Evolutionary conservation across 2,797 vertebrate genomes (phyloP), one percentile per base, ranked within the genome.

Genomic region (Choloepus didactylus): DNA sequence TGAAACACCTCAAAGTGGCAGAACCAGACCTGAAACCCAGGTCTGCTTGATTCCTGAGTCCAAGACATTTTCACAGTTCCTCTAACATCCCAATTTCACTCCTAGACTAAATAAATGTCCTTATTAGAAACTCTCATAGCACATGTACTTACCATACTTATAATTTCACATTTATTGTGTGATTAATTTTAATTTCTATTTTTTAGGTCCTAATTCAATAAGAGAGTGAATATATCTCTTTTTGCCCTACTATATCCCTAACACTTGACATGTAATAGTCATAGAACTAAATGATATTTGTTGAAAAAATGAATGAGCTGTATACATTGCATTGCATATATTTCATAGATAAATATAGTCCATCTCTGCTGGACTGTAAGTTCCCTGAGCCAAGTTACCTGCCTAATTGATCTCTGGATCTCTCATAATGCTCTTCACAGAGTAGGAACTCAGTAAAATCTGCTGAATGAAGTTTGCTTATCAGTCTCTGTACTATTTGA

Each of bases 371-470:
- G 29, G 46, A 75, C 38, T 86, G 5, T 69, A 82, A 79, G 72
- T 38, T 91, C 15, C 41, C 35, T 44, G 46, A 91, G 41, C 11
- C 31, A 85, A 21, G 41, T 73, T 77, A 82, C 19, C 46, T 86
- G 27, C 38, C 10, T 94, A 59, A 83, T 80, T 91, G 62, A 83
- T 89, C 29, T 81, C 86, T 80, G 21, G 19, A 59, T 80, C 31
- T n/a, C 16, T 51, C 2, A 62, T 18, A 72, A 67, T 79, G 75
- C 67, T 91, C 51, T 91, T 4, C 31, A 56, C 11, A 67, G 31
- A 11, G 14, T 11, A 95, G 41, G 29, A 64, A 66, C 46, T 89
- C 51, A 86, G 27, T 70, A 82, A 88, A 64, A 66, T 51, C 49
- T 92, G 41, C 3, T 41, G 56, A 69, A 70, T 51, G 14, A 35